A percentile compares a stretch with the other conserved stretches of the same genome.
Conservation (phyloP, 2,797 vertebrate genomes). For the Molothrus ater region DNA sequence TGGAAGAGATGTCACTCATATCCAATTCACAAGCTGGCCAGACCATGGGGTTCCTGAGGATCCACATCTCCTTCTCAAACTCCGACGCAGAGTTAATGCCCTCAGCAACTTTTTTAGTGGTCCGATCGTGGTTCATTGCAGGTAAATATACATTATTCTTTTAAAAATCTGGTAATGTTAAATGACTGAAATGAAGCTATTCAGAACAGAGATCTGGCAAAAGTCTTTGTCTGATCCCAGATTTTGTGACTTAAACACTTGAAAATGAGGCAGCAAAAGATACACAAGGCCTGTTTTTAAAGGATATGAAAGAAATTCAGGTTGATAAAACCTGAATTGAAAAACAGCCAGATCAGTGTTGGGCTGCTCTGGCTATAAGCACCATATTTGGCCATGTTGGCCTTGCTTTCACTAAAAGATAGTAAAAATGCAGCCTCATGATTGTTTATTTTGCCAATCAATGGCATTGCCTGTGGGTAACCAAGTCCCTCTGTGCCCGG, state of each 20-base stretch:
- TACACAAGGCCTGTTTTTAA: background rate
- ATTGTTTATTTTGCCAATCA: background rate
- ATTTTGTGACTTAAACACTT: background rate
- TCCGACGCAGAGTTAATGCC: slow-evolving; percentile 89
- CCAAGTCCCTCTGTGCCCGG: background rate
- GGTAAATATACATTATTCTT: slow-evolving; percentile 71
- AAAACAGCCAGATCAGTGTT: background rate
- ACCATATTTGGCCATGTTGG: background rate
- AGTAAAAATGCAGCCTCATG: background rate
- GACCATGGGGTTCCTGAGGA: slow-evolving; percentile 95
- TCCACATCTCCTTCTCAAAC: slow-evolving; percentile 90
- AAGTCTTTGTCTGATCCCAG: background rate
- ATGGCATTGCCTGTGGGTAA: rapidly evolving
- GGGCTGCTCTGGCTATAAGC: background rate
- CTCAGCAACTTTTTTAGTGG: slow-evolving; percentile 97
- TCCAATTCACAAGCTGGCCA: slow-evolving; percentile 97
- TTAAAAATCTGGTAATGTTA: background rate
- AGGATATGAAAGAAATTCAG: background rate
- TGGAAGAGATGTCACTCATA: slow-evolving; percentile 92
- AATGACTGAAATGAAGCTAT: background rate
- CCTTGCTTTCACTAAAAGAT: background rate
- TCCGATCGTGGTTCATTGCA: slow-evolving; percentile 94
- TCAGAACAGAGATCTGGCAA: background rate
- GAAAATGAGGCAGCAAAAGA: background rate
- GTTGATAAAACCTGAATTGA: background rate